Evolutionary conservation across 2,888 invertebrate genomes (phyloP).

Genomic region (Conistra vaccinii): DNA sequence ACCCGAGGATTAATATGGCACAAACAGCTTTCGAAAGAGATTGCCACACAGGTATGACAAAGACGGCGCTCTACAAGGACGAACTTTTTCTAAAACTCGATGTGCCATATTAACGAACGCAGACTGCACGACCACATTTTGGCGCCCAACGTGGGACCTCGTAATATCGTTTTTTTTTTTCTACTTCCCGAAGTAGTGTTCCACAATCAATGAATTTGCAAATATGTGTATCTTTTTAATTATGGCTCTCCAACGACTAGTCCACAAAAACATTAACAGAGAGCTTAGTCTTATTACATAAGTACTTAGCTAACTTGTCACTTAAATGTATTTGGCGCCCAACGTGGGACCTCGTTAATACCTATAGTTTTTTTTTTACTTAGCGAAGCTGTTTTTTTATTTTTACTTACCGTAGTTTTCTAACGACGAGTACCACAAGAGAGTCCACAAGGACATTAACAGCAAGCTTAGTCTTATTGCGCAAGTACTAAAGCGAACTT

Average conservation of each 20-base stretch:
- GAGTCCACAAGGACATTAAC: neutral
- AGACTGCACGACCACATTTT: neutral
- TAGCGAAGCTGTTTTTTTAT: neutral
- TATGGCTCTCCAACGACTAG: neutral
- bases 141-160: conserved; percentile 42
- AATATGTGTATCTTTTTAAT: neutral
- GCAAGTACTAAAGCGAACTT: neutral
- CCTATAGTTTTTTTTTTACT: neutral
- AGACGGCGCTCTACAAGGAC: neutral
- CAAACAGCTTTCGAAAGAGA: neutral
- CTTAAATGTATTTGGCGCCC: conserved; percentile 26
- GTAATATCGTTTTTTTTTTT: neutral
- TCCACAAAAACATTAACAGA: neutral
- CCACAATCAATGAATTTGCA: neutral
- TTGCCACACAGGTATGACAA: neutral
- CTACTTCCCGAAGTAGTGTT: neutral
- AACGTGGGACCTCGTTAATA: conserved; percentile 18
- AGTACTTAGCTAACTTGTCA: neutral
- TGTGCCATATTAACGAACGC: neutral
- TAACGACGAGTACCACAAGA: too few species aligned
- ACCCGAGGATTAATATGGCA: too few species aligned
- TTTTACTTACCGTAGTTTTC: too few species aligned
- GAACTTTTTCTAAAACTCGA: neutral
- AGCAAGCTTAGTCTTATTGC: neutral
- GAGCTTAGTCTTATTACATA: neutral